Evolutionary conservation across 2,113 vertebrate species (phyloP).

Genomic region (Trinectes maculatus): DNA sequence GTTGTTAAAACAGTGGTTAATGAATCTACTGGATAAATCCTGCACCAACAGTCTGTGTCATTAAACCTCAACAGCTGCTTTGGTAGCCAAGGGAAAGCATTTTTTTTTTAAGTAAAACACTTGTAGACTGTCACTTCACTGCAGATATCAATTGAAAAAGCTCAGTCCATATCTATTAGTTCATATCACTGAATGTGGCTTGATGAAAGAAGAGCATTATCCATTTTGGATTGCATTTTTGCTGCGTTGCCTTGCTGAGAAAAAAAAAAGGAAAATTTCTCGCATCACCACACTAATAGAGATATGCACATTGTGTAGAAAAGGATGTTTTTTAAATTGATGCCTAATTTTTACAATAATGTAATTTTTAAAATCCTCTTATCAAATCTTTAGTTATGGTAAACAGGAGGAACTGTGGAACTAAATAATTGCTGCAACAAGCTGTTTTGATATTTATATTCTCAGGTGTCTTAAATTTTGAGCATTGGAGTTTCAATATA

Average conservation of each 20-base stretch:
- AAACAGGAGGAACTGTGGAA: conserved; percentile 67
- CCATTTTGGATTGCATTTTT: conserved; percentile 45
- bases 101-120: conserved; percentile 19
- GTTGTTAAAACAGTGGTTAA: conserved; percentile 30
- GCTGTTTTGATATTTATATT: conserved; percentile 81
- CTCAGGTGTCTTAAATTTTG: conserved; percentile 80
- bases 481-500: conserved; percentile 74
- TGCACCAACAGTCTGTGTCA: conserved; percentile 20
- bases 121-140: conserved; percentile 45
- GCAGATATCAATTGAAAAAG: conserved; percentile 45
- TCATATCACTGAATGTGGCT: conserved; percentile 69
- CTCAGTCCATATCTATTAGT: conserved; percentile 66
- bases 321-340: conserved; percentile 66
- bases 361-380: conserved; percentile 64
- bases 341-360: conserved; percentile 71
- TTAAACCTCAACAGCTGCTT: conserved; percentile 3
- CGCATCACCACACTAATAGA: conserved; percentile 74
- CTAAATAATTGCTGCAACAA: conserved; percentile 73
- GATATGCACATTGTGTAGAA: conserved; percentile 80
- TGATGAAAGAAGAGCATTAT: conserved; percentile 35
- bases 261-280: conserved; percentile 27
- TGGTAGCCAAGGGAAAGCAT: conserved; percentile 5
- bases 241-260: conserved; percentile 35
- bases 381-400: conserved; percentile 72
- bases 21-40: conserved; percentile 33